Base-by-base conservation (phyloP, 1,140 invertebrate species). In the Marisa cornuarietis region DNA sequence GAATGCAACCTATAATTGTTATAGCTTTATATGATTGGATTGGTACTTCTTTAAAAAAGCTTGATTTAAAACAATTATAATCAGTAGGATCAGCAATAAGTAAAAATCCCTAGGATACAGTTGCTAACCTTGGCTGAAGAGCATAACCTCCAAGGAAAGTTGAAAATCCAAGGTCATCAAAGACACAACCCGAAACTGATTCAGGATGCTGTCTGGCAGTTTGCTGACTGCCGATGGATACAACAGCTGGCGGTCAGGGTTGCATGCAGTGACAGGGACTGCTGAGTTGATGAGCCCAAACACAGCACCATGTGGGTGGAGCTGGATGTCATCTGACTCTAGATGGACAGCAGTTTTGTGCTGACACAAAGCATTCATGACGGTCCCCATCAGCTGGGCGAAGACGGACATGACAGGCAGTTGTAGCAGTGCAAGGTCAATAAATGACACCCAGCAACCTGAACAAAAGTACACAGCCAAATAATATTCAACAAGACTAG, bases 371-470 rank as follows among this genome's bases (percentile, higher is more conserved):
- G 88, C 87, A 61, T 85, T 84, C 82, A 89, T 83, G 10, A 91
- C 85, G 22, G 87, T 82, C 2, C 85, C 81, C 54, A 90, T 87
- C 6, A 90, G 81, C 79, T 89, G 87, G 24, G 89, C 83, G 71
- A 90, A 86, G 14, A 88, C 83, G 73, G 88, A 90, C 42, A 91
- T 82, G 9, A 89, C 86, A 3, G 87, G 69, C 13, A 87, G 83
- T 9, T 81, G 54, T 0, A 90, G 78, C 26, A 83, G 75, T 69
- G 86, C 87, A 22, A 90, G 71, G 76, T 89, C 87, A 79, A 88
- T 88, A 82, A 91, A 91, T 51, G 86, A 87, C 2, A 90, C 83
- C 90, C 90, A 91, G 73, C 85, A 90, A 14, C 89, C 89, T 87
- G 83, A 13, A n/a, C 24, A 31, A 71, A 24, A 31, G 58, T 20